Conservation (phyloP, 2,888 invertebrate genomes). For the Aphodius granarius region DNA sequence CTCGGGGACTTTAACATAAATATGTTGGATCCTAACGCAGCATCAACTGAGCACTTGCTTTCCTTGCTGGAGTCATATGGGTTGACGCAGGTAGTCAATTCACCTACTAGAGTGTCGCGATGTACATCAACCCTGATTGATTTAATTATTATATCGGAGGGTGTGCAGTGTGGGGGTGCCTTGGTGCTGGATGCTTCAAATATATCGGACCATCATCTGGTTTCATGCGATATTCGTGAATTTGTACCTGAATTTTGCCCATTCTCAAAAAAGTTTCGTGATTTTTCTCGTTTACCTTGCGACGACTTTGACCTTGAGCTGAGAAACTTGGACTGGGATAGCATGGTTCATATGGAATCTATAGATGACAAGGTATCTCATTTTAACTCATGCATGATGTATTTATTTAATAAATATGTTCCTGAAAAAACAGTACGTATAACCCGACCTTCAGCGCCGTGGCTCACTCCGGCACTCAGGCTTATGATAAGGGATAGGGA, state of each 20-base stretch:
- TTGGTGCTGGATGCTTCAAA: not conserved
- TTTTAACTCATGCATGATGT: not conserved
- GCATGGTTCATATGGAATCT: not conserved
- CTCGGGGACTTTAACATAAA: not conserved
- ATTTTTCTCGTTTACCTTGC: not conserved
- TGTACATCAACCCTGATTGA: not conserved
- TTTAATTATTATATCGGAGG: not conserved
- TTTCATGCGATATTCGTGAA: not conserved
- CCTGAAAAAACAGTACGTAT: not conserved
- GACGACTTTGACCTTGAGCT: not conserved
- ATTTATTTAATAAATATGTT: not conserved
- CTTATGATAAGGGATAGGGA: no score
- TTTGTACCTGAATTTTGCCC: not conserved
- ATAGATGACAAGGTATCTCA: not conserved
- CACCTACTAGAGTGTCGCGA: not conserved
- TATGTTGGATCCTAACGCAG: not conserved
- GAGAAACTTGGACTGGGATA: no score
- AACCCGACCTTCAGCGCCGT: not conserved
- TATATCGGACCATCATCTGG: not conserved
- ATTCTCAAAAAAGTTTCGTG: not conserved
- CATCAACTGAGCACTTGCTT: not conserved
- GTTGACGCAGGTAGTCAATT: not conserved
- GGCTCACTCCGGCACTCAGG: not conserved
- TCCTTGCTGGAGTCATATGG: not conserved
- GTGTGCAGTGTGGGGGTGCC: not conserved